Evolutionary conservation across 2,888 invertebrate species (phyloP), one percentile per base, ranked within the genome.

Genomic region (Drosophila nigricruria): DNA sequence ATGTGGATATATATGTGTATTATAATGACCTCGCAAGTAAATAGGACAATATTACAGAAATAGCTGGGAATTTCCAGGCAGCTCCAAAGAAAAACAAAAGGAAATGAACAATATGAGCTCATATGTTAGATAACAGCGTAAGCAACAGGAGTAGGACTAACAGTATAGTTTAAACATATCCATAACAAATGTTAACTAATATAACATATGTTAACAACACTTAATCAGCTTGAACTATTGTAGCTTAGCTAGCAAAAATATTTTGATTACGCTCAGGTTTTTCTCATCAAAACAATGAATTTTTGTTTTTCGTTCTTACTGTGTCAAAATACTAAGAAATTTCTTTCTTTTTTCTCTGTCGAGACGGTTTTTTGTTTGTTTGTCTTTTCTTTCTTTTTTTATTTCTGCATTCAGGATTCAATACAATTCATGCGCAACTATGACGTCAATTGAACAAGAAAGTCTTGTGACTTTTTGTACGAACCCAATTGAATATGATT

Each of bases 51-150:
- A 56, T 60, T 63, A 56, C 70, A 66, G 42, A 78, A 78, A 78
- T 79, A 73, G 60, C 62, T 81, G 83, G 82, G 85, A 64, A 82
- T 81, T 83, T 82, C 82, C 85, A 68, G 40, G 32, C 38, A 64
- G 20, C 16, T 30, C 12, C 32, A 38, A 53, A 18, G n/a, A 59
- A 58, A 52, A 5, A 18, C 34, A 45, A 34, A 52, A 50, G 32
- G 12, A 50, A 50, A 34, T 25, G 18, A 3, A 38, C 9, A 38
- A 36, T 16, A 36, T 32, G 42, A 23, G 20, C n/a, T 36, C 16
- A 53, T 40, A 5, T 25, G 32, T 42, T 42, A 60, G 14, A 16
- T 30, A 32, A 42, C 9, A 60, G 25, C 14, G 30, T 9, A 30
- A 23, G 43, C 14, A 14, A 16, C 42, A 42, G 20, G 12, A 2